Base-by-base conservation (phyloP, 92 coral and sea anemone species). In the Nematostella vectensis region DNA sequence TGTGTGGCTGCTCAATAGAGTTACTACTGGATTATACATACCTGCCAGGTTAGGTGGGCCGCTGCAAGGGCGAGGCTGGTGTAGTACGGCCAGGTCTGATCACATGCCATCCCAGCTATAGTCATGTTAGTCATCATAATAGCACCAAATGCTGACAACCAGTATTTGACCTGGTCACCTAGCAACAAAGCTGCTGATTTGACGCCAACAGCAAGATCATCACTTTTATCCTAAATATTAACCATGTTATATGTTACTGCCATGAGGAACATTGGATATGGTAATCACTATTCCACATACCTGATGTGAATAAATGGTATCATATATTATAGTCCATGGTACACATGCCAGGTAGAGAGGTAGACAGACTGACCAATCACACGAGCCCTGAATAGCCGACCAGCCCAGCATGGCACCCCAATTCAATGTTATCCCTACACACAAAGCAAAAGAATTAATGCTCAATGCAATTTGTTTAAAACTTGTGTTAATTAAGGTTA, bases 261-360 rank as follows among this genome's bases (percentile, higher is more conserved):
- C n/a, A n/a, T n/a, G n/a, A n/a, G n/a, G n/a, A n/a, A n/a, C n/a
- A n/a, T n/a, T n/a, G n/a, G n/a, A n/a, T n/a, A n/a, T n/a, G n/a
- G n/a, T n/a, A n/a, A n/a, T n/a, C n/a, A n/a, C n/a, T n/a, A n/a
- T n/a, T n/a, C 40, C 40, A 33, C 15, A 6, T 58, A 81, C 99
- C 96, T 93, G 99, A 57, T 86, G 95, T 22, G 96, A 89, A 61
- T 93, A 93, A 50, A 93, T 93, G 16, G 99, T 93, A 70, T 93
- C 99, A 49, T 93, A 93, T 1, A 61, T 24, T 31, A 93, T 70
- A 50, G 99, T 93, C 99, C 99, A 93, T 36, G 62, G 67, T 18
- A 93, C 63, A 33, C 80, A 85, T 18, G 88, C 96, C 58, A 65
- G 23, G 61, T 93, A 93, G 31, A 93, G 60, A 0, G 99, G 99